Base-by-base conservation (phyloP, 2,888 invertebrate species). In the Scotopteryx bipunctaria region DNA sequence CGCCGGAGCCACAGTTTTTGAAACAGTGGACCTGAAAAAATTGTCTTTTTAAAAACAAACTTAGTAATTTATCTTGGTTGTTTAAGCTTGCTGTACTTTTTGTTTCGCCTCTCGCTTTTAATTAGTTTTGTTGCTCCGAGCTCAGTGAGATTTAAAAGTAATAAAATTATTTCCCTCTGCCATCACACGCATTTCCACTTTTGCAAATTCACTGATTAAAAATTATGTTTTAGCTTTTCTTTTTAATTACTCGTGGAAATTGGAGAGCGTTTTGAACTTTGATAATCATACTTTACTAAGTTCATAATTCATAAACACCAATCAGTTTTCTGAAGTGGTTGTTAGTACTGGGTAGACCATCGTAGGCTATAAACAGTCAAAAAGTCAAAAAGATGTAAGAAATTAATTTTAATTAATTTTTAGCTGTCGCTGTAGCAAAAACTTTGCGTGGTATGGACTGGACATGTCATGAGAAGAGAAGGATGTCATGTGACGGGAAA, bases 11-110 rank as follows among this genome's bases (percentile, higher is more conserved):
- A 15, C n/a, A 4, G 0, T 14, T 19, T 13, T 15, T 36, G 27
- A 17, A 21, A 61, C 58, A 16, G 27, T 17, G 47, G 13, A 38
- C 13, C 21, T 47, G 47, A 59, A 64, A 71, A 69, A 66, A 64
- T n/a, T 64, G 59, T 66, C 64, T 64, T 72, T 36, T 71, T 67
- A 64, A 68, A 72, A 49, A 73, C 69, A 77, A 80, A 83, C 79
- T 83, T 70, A 70, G 78, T 77, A 76, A 85, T 85, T 85, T 85
- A 83, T 84, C 81, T 81, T 77, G 67, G 74, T 76, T 80, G 76
- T 78, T 81, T 76, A 72, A 78, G 73, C 66, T 70, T 55, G 50
- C 55, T 60, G 46, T 66, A 60, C 66, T 78, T 83, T 83, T 81
- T 82, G 73, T 73, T 79, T 73, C 64, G 63, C 61, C 56, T 63